These are phyloP conservation scores for Loriculus beryllinus DNA, from an alignment of 2,797 vertebrate genomes.

Conservation along the genomic window DNA sequence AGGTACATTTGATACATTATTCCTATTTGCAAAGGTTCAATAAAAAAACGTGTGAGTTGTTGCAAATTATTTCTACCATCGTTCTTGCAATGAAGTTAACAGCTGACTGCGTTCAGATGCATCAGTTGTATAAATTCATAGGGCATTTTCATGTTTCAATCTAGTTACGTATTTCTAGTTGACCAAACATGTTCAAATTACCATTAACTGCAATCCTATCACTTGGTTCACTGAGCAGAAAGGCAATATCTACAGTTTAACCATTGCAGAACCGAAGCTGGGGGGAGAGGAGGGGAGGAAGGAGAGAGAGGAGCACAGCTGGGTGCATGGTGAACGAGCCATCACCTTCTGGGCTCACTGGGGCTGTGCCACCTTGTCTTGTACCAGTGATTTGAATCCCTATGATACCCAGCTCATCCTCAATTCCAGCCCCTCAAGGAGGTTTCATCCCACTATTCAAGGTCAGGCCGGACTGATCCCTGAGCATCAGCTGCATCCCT, in stretches of 20 bases:
- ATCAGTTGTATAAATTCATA: conserved; percentile 76
- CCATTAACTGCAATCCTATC: conserved; percentile 78
- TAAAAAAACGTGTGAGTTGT: conserved; percentile 60
- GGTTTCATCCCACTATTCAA: neutral
- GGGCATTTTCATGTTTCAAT: conserved; percentile 80
- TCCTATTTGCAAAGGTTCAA: conserved; percentile 70
- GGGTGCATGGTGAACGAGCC: rapidly evolving
- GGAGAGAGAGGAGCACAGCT: neutral
- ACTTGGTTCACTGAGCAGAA: conserved; percentile 77
- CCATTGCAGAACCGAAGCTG: conserved; percentile 1
- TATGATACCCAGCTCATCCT: rapidly evolving
- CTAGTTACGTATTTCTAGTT: conserved; percentile 79
- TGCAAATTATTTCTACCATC: conserved; percentile 74
- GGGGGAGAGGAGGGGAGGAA: neutral
- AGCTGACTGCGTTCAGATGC: conserved; percentile 75
- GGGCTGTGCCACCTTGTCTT: rapidly evolving
- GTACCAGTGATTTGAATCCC: neutral
- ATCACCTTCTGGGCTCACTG: rapidly evolving
- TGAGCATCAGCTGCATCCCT: neutral
- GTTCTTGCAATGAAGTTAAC: conserved; percentile 72
- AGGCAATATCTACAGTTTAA: conserved; percentile 72
- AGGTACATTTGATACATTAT: conserved; percentile 28
- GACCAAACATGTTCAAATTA: conserved; percentile 80
- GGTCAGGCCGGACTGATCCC: neutral
- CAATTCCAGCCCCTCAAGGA: neutral